These are phyloP conservation scores for Anas platyrhynchos DNA, from an alignment of 2,113 vertebrate species.

Conservation along the genomic window DNA sequence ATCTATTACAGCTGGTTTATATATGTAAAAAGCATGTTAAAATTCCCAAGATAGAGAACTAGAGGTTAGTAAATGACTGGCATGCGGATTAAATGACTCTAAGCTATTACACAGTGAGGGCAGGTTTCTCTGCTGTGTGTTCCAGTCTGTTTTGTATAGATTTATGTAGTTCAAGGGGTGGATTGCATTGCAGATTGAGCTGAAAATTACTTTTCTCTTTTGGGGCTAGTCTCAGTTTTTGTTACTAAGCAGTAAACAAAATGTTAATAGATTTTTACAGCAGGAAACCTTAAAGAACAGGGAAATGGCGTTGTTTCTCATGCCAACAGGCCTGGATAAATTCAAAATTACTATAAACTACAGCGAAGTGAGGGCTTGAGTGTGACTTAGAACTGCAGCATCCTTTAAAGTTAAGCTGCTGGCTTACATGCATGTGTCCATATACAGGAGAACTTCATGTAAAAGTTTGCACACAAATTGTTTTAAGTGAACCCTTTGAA, in stretches of 20 bases:
- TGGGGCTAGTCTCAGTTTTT: fast-evolving
- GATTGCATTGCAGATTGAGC: not conserved
- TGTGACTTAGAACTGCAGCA: not conserved
- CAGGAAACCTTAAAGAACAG: not conserved
- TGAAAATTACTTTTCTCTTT: not conserved
- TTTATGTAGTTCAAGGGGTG: not conserved
- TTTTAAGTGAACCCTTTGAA: not conserved
- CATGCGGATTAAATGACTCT: fast-evolving
- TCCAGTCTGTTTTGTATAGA: not conserved
- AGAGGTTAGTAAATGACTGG: not conserved
- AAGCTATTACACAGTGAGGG: fast-evolving
- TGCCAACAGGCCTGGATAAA: not conserved
- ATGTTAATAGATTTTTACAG: fast-evolving
- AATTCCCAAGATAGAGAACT: fast-evolving
- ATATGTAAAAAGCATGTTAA: not conserved
- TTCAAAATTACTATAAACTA: not conserved
- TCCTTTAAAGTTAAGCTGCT: not conserved
- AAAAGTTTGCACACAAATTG: not conserved
- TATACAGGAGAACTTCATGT: not conserved
- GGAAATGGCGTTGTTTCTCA: not conserved
- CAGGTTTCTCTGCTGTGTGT: not conserved
- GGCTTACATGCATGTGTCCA: not conserved
- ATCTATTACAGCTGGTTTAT: fast-evolving
- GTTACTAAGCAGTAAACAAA: not conserved
- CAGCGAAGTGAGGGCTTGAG: not conserved